phyloP scores from a whole-genome alignment of 2,888 invertebrate genomes.

The Mellilla xanthometata region DNA sequence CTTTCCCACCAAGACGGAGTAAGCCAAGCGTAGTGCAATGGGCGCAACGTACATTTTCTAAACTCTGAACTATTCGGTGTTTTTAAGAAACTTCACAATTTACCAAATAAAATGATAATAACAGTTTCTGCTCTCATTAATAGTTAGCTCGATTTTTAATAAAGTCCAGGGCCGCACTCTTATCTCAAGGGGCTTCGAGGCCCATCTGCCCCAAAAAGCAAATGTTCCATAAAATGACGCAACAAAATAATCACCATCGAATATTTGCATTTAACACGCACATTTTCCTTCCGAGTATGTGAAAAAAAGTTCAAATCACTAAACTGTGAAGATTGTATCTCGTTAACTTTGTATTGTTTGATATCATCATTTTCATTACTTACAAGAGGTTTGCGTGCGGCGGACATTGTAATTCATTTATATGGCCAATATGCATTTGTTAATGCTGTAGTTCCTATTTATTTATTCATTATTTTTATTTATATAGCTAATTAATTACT shows the following conservation, averaged over 20 bases:
- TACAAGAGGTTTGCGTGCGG: slow-evolving; percentile 1
- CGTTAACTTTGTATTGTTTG: slow-evolving; percentile 18
- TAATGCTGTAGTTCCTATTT: no score
- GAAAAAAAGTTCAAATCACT: slow-evolving; percentile 11
- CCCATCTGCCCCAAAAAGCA: slow-evolving; percentile 17
- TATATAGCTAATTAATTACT: neutral
- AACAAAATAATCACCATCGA: slow-evolving; percentile 11
- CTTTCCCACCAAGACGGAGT: no score
- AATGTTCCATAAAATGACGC: slow-evolving; percentile 22
- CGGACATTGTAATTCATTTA: no score
- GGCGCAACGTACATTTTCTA: no score
- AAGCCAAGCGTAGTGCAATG: no score
- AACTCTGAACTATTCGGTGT: no score
- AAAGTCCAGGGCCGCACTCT: slow-evolving; percentile 8
- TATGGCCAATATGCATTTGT: no score
- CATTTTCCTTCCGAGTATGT: slow-evolving; percentile 24
- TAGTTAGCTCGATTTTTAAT: neutral
- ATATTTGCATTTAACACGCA: slow-evolving; percentile 15
- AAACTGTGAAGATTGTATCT: slow-evolving; percentile 25
- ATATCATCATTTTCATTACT: slow-evolving; percentile 23
- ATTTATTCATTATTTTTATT: slow-evolving; percentile 11
- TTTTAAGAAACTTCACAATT: no score
- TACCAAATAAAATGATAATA: no score
- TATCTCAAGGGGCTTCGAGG: slow-evolving; percentile 7
- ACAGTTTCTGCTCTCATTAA: no score